Conservation (phyloP, 1,140 invertebrate genomes). For the Dinoponera quadriceps region DNA sequence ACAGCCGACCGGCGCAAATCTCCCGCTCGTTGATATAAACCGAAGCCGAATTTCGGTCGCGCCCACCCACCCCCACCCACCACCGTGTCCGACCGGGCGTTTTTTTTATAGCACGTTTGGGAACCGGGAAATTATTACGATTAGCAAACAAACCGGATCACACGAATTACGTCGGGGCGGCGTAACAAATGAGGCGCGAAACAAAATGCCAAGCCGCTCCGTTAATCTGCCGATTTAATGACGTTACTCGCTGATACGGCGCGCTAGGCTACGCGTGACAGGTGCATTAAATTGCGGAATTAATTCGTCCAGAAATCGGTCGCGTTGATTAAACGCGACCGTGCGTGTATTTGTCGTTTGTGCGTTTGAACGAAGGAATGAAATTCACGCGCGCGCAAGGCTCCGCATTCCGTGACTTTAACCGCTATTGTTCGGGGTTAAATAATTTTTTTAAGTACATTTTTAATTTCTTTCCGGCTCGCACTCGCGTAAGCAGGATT, state of each 20-base stretch:
- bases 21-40: background rate
- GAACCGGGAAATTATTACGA: slow-evolving; percentile 68
- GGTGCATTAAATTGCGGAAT: slow-evolving; percentile 67
- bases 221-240: slow-evolving; percentile 67
- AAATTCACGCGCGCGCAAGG: slow-evolving; percentile 15
- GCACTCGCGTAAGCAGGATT: no score
- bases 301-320: slow-evolving; percentile 57
- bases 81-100: background rate
- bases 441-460: slow-evolving; percentile 35
- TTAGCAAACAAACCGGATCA: slow-evolving; percentile 60
- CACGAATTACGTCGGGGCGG: slow-evolving; percentile 47
- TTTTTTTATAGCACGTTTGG: slow-evolving; percentile 57
- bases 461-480: slow-evolving; percentile 19
- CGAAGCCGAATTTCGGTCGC: slow-evolving; percentile 4
- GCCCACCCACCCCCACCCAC: no score
- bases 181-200: slow-evolving; percentile 32
- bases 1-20: slow-evolving; percentile 40
- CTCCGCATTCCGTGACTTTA: background rate
- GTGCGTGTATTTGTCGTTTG: background rate
- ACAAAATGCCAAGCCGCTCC: slow-evolving; percentile 58
- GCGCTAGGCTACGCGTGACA: slow-evolving; percentile 60
- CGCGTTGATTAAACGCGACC: slow-evolving; percentile 46
- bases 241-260: slow-evolving; percentile 67
- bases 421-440: slow-evolving; percentile 25
- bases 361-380: background rate